Conservation (phyloP, 2,113 vertebrate genomes). For the Ptilonorhynchus violaceus region DNA sequence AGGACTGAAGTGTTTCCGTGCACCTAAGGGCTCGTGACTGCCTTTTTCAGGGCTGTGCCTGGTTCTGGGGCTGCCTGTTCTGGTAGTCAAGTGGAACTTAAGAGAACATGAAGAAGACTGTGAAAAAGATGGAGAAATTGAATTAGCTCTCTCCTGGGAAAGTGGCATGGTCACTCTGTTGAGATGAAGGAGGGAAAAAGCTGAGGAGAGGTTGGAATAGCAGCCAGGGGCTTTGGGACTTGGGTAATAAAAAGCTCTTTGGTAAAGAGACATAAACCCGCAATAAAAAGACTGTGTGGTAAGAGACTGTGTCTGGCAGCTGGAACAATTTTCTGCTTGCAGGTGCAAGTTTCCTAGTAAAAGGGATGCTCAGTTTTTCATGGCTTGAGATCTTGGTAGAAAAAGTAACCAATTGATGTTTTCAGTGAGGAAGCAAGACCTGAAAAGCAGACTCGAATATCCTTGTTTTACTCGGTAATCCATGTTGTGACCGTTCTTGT, state of each 20-base stretch:
- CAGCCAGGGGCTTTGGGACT: not conserved
- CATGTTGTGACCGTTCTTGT: not conserved
- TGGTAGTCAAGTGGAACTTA: not conserved
- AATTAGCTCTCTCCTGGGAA: not conserved
- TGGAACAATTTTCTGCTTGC: not conserved
- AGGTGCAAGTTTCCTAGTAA: not conserved
- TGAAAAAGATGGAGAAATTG: not conserved
- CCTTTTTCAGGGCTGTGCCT: not conserved
- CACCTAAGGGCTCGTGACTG: not conserved
- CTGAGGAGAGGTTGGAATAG: not conserved
- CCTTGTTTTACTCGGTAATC: not conserved
- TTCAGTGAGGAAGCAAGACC: not conserved
- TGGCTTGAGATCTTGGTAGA: not conserved
- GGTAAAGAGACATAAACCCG: not conserved
- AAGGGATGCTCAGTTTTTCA: not conserved
- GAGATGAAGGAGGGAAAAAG: not conserved
- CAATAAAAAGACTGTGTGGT: not conserved
- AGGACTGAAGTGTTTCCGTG: not conserved
- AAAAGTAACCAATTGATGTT: not conserved
- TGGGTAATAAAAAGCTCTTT: not conserved
- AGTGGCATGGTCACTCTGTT: fast-evolving
- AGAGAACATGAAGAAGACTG: not conserved
- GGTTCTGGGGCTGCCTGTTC: not conserved
- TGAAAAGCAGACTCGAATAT: not conserved
- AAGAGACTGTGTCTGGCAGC: not conserved